Percentiles rank a stretch among this genome's conserved stretches.
Conservation (phyloP, 2,113 vertebrate genomes). For the Bucco capensis region DNA sequence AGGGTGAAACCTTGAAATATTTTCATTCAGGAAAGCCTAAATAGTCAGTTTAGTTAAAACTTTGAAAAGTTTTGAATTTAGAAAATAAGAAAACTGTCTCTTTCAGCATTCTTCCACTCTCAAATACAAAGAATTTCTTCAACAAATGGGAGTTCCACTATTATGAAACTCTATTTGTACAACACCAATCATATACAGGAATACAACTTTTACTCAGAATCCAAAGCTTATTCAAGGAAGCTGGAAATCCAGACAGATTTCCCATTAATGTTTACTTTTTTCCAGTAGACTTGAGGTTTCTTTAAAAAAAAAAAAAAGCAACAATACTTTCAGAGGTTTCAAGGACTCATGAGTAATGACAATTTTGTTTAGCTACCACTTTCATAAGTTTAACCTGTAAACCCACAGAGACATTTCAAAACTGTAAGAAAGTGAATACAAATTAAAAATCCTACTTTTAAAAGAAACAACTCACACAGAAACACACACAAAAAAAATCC, state of each 20-base stretch:
- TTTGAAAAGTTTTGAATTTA: neutral
- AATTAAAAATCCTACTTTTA: neutral
- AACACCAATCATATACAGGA: neutral
- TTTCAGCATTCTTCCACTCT: neutral
- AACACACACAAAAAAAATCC: neutral
- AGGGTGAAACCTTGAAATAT: neutral
- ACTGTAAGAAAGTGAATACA: neutral
- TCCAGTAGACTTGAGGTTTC: neutral
- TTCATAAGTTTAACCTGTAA: neutral
- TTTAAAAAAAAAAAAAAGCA: neutral
- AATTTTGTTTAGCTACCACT: neutral
- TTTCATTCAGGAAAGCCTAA: neutral
- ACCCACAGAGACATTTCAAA: neutral
- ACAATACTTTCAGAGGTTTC: neutral
- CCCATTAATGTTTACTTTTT: neutral
- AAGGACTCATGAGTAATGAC: neutral
- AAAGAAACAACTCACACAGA: neutral
- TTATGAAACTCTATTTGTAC: neutral
- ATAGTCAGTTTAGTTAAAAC: neutral
- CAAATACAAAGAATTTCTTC: neutral
- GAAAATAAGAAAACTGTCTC: neutral
- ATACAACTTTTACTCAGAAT: neutral
- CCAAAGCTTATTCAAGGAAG: neutral
- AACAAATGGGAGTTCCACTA: neutral
- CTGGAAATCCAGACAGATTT: slow-evolving; percentile 3